Conservation (phyloP, 2,797 vertebrate species). For the Takifugu ocellatus region DNA sequence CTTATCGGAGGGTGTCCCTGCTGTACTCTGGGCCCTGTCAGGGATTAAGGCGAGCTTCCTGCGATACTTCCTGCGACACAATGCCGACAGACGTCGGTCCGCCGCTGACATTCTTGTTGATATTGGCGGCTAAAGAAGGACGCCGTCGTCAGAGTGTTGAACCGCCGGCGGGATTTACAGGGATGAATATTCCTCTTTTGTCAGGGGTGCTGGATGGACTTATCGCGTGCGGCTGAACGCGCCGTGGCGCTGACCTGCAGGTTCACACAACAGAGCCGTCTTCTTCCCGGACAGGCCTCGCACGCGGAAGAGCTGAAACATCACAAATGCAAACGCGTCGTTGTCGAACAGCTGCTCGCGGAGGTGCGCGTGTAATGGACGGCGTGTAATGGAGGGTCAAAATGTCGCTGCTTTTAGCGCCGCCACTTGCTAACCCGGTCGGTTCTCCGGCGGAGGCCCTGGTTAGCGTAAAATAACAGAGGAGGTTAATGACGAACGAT, state of each 20-base stretch:
- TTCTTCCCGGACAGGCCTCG: constrained; percentile 45
- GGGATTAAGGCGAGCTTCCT: constrained; percentile 54
- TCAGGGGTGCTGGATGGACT: constrained; percentile 46
- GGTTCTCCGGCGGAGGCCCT: constrained; percentile 60
- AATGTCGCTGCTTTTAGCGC: constrained; percentile 42
- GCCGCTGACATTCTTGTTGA: constrained; percentile 74
- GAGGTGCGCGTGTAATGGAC: constrained; percentile 67
- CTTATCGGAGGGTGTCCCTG: constrained; percentile 49
- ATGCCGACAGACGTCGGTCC: constrained; percentile 53
- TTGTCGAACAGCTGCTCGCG: constrained; percentile 51
- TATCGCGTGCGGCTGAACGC: constrained; percentile 50
- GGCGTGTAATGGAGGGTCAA: constrained; percentile 35
- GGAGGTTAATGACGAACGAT: constrained; percentile 76
- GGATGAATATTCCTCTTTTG: constrained; percentile 43
- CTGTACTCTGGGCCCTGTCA: constrained; percentile 43
- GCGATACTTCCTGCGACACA: constrained; percentile 59
- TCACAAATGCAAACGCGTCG: constrained; percentile 60
- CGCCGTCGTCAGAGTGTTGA: constrained; percentile 47
- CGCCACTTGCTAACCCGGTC: constrained; percentile 53
- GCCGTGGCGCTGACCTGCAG: constrained; percentile 48
- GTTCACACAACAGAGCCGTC: constrained; percentile 45
- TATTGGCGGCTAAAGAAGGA: constrained; percentile 61
- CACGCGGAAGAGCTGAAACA: constrained; percentile 64
- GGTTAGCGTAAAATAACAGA: constrained; percentile 73
- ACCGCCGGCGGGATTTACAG: constrained; percentile 38